These are phyloP conservation scores for Orchestes rusci DNA, from an alignment of 2,888 invertebrate species.

Conservation along the genomic window DNA sequence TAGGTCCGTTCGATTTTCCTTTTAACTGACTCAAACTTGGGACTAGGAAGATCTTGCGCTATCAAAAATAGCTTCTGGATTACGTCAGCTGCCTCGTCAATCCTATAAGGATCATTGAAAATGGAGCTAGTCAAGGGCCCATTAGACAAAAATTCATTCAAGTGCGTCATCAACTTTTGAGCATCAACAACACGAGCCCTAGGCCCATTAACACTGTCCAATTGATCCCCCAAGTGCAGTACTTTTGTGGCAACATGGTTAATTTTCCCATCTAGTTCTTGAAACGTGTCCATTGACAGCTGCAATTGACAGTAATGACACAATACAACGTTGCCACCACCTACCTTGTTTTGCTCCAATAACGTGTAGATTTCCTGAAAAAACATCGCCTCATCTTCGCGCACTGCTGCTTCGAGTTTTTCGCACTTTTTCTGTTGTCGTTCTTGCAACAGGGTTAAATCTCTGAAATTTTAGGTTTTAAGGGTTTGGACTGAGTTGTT, in stretches of 20 bases:
- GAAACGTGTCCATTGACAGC: slow-evolving; percentile 80
- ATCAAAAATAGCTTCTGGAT: slow-evolving; percentile 95
- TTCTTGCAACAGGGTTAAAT: slow-evolving; percentile 67
- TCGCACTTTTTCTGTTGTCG: slow-evolving; percentile 81
- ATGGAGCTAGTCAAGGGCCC: slow-evolving; percentile 79
- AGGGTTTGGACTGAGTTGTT: slow-evolving; percentile 87
- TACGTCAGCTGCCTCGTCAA: slow-evolving; percentile 93
- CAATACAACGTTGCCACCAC: neutral
- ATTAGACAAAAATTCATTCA: slow-evolving; percentile 84
- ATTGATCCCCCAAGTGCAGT: slow-evolving; percentile 95
- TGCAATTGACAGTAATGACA: slow-evolving; percentile 33
- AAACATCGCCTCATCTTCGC: slow-evolving; percentile 81
- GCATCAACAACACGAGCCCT: slow-evolving; percentile 92
- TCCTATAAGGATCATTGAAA: slow-evolving; percentile 77
- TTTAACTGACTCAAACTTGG: slow-evolving; percentile 79
- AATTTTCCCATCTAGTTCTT: slow-evolving; percentile 90
- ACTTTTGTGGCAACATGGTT: slow-evolving; percentile 97
- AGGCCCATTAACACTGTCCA: slow-evolving; percentile 94
- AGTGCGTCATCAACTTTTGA: slow-evolving; percentile 82
- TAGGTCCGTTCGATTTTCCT: slow-evolving; percentile 83
- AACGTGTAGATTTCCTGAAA: slow-evolving; percentile 73
- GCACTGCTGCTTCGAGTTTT: slow-evolving; percentile 68
- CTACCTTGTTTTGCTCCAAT: slow-evolving; percentile 77
- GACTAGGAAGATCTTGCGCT: slow-evolving; percentile 86
- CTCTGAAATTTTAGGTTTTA: slow-evolving; percentile 52